These are phyloP conservation scores for Anseranas semipalmata DNA, from an alignment of 2,113 vertebrate species.

Conservation along the genomic window DNA sequence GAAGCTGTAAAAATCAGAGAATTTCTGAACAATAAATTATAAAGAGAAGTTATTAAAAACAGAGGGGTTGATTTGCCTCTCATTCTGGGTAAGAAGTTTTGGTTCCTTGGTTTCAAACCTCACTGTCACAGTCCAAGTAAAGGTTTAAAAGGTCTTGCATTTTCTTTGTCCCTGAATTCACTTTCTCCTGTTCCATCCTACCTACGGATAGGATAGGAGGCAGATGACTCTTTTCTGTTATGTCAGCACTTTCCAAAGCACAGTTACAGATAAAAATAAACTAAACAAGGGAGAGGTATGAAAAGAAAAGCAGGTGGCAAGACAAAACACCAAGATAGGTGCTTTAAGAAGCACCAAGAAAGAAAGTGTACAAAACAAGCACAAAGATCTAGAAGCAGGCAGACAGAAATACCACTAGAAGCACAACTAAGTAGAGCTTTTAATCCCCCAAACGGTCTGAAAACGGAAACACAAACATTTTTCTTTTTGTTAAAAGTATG, in stretches of 20 bases:
- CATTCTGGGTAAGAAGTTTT: not conserved
- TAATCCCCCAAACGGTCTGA: not conserved
- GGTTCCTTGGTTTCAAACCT: not conserved
- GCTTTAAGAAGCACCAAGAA: not conserved
- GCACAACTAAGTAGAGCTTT: not conserved
- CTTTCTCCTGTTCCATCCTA: not conserved
- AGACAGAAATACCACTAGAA: not conserved
- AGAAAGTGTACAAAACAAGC: not conserved
- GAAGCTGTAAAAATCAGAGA: not conserved
- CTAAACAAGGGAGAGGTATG: not conserved
- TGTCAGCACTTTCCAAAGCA: not conserved
- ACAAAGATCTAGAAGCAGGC: not conserved
- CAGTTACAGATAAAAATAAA: not conserved
- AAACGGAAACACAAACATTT: not conserved
- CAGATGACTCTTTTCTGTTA: not conserved
- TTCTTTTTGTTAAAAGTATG: not conserved
- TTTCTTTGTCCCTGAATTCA: not conserved
- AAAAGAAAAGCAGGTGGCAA: not conserved
- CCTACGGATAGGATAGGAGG: not conserved
- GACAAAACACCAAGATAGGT: not conserved
- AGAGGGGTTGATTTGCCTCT: not conserved
- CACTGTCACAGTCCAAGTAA: not conserved
- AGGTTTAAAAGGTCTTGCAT: not conserved
- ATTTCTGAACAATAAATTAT: slow-evolving; percentile 4
- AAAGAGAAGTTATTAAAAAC: slow-evolving; percentile 1